phyloP scores from a whole-genome alignment of 2,113 vertebrate genomes.

The Anoura caudifer region DNA sequence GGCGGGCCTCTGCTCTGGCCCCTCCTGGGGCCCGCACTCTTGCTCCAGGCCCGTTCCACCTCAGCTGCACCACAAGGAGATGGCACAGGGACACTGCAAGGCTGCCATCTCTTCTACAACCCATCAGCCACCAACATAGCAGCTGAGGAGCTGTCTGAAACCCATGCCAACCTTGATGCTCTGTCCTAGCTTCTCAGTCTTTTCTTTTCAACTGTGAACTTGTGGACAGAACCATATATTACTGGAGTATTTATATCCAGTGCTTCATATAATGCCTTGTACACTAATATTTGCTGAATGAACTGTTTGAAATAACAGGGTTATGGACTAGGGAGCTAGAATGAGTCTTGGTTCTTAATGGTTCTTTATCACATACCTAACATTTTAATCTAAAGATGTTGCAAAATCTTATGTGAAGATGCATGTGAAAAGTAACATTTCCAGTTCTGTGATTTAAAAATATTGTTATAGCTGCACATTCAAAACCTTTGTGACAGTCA shows the following conservation, averaged over 20 bases:
- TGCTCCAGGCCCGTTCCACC: conserved; percentile 78
- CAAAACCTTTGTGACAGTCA: neutral
- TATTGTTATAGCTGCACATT: neutral
- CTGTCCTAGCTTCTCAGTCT: conserved; percentile 82
- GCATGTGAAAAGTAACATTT: neutral
- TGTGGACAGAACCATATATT: neutral
- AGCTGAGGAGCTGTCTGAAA: conserved; percentile 86
- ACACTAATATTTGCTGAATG: neutral
- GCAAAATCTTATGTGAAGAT: neutral
- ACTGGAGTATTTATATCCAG: neutral
- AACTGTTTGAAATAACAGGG: neutral
- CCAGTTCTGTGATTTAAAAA: neutral
- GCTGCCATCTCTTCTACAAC: conserved; percentile 87
- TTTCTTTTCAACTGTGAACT: neutral
- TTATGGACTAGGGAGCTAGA: neutral
- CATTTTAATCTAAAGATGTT: neutral
- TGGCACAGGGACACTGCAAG: conserved; percentile 85
- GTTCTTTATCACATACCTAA: neutral
- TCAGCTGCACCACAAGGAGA: conserved; percentile 81
- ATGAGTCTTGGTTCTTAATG: neutral
- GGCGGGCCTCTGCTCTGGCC: conserved; percentile 46
- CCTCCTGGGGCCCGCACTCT: conserved; percentile 53
- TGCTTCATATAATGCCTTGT: neutral
- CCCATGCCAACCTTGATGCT: conserved; percentile 84
- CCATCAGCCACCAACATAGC: conserved; percentile 85